Percentiles rank a stretch among this genome's conserved stretches.
Evolutionary conservation across 2,888 invertebrate species (phyloP).

Genomic region (Napeogenes sylphis): DNA sequence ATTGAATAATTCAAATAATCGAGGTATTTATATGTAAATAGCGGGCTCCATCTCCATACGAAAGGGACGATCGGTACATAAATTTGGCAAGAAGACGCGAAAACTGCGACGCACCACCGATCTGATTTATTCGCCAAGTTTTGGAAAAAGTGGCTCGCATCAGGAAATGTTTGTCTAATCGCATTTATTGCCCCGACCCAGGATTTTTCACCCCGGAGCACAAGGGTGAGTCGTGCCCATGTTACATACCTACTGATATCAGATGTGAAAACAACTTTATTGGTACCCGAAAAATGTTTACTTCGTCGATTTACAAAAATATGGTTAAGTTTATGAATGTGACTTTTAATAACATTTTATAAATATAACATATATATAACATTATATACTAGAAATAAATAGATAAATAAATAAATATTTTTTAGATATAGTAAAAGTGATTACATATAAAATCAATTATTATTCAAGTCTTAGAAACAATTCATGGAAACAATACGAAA

Average conservation of each 20-base stretch:
- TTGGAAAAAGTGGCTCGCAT: slow-evolving; percentile 73
- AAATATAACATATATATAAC: too few species aligned
- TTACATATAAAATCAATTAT: slow-evolving; percentile 22
- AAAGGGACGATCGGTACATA: slow-evolving; percentile 78
- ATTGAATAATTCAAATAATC: slow-evolving; percentile 79
- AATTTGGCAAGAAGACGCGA: slow-evolving; percentile 76
- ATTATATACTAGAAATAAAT: background rate
- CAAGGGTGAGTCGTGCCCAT: slow-evolving; percentile 42
- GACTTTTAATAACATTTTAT: too few species aligned
- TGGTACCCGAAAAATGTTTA: slow-evolving; percentile 27
- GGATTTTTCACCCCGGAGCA: slow-evolving; percentile 63
- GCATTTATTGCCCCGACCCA: slow-evolving; percentile 68
- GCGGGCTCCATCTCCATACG: slow-evolving; percentile 77
- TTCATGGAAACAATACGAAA: slow-evolving; percentile 33
- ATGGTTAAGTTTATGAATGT: background rate
- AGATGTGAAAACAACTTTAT: slow-evolving; percentile 40
- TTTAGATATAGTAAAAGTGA: background rate
- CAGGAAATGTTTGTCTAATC: slow-evolving; percentile 78
- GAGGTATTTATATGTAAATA: slow-evolving; percentile 78
- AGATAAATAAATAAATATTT: background rate
- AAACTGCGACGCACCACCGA: slow-evolving; percentile 75
- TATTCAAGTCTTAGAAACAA: slow-evolving; percentile 21
- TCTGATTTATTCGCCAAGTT: slow-evolving; percentile 76
- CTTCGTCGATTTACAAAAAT: slow-evolving; percentile 10
- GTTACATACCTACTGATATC: slow-evolving; percentile 32